Conservation (phyloP, 2,113 vertebrate genomes). For the Daboia siamensis region DNA sequence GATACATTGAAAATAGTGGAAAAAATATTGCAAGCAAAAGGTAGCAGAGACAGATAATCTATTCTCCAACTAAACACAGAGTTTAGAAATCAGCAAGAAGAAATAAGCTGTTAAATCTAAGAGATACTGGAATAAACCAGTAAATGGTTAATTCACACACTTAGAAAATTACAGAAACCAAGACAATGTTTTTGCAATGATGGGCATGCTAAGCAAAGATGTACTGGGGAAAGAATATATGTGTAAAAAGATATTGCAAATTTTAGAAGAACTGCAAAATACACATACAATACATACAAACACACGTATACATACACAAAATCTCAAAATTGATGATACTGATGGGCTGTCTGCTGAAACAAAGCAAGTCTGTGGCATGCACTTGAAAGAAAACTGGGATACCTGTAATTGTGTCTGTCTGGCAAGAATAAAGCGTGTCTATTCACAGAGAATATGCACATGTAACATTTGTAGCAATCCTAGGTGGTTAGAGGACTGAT, state of each 20-base stretch:
- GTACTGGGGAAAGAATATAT: neutral
- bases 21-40: neutral
- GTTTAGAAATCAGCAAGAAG: neutral
- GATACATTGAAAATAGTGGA: neutral
- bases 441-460: no score
- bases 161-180: neutral
- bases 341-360: no score
- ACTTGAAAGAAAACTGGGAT: no score
- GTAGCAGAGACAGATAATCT: neutral
- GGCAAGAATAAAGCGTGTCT: no score
- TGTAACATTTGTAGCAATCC: no score
- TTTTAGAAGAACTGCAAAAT: neutral
- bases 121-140: neutral
- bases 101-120: neutral
- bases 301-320: neutral
- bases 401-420: no score
- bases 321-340: neutral
- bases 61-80: neutral
- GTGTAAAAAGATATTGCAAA: neutral
- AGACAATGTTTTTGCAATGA: neutral
- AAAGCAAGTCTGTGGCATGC: no score
- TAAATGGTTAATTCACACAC: neutral
- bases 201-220: neutral
- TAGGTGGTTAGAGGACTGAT: no score
- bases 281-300: neutral